Percentiles rank a stretch among this genome's conserved stretches.
These are phyloP conservation scores for Hephaestus fuliginosus DNA, from an alignment of 2,797 vertebrate species.

Conservation along the genomic window DNA sequence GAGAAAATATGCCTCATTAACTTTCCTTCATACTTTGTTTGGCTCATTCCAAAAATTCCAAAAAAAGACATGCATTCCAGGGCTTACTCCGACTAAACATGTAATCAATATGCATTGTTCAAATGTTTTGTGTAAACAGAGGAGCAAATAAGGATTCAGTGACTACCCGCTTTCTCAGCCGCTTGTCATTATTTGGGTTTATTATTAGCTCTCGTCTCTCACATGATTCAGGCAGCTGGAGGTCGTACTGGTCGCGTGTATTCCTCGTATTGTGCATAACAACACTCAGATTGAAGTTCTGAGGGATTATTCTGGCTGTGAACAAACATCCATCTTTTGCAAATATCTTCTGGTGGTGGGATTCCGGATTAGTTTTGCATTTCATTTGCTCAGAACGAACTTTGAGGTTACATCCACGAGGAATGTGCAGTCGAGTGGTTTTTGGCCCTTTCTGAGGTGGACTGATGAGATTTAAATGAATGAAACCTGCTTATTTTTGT, in stretches of 20 bases:
- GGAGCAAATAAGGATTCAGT: background rate
- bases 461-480: background rate
- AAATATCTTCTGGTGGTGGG: background rate
- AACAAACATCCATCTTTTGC: slow-evolving; percentile 1
- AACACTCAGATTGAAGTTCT: background rate
- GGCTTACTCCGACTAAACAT: background rate
- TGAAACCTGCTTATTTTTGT: background rate
- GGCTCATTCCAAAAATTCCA: too few species aligned
- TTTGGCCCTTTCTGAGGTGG: background rate
- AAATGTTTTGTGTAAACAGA: background rate
- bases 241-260: too few species aligned
- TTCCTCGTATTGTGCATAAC: background rate
- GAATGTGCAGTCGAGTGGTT: background rate
- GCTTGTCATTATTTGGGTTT: background rate
- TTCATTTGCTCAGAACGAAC: background rate
- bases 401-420: too few species aligned
- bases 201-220: background rate
- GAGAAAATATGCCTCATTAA: background rate
- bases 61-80: background rate
- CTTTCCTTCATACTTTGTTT: background rate
- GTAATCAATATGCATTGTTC: background rate
- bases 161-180: background rate
- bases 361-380: background rate
- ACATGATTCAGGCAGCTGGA: background rate
- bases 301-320: slow-evolving; percentile 3